Conservation (phyloP, 2,113 vertebrate species). For the Sarotherodon lohbergeri region DNA sequence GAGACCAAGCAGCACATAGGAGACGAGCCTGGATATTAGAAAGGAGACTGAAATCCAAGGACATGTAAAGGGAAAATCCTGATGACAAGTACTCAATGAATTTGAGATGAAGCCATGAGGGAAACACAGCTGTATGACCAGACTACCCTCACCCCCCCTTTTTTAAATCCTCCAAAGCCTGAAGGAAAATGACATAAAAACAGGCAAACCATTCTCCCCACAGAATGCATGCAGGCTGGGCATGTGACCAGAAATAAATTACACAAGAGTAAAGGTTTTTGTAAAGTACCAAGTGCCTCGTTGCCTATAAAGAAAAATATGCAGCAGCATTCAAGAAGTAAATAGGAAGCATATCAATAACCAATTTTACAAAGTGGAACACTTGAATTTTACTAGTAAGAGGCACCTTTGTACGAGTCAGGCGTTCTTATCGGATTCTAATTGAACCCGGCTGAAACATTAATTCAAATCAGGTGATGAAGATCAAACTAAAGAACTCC, state of each 20-base stretch:
- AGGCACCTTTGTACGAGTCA: background rate
- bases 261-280: background rate
- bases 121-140: background rate
- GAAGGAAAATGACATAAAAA: background rate
- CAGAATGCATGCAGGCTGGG: background rate
- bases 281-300: background rate
- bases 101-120: conserved; percentile 20
- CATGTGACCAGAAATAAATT: background rate
- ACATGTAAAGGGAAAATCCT: conserved; percentile 15
- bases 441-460: background rate
- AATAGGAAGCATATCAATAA: background rate
- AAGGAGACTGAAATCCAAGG: conserved; percentile 43
- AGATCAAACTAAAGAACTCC: background rate
- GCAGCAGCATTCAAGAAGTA: background rate
- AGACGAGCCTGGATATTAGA: conserved; percentile 31
- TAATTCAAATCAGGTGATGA: background rate
- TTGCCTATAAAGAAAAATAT: background rate
- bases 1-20: background rate
- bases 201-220: background rate
- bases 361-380: background rate
- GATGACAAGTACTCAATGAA: conserved; percentile 7
- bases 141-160: background rate
- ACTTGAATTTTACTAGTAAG: background rate
- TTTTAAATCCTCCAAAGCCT: background rate
- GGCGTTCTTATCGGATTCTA: rapidly evolving